phyloP scores from a whole-genome alignment of 2,113 vertebrate species.

The Sula dactylatra region DNA sequence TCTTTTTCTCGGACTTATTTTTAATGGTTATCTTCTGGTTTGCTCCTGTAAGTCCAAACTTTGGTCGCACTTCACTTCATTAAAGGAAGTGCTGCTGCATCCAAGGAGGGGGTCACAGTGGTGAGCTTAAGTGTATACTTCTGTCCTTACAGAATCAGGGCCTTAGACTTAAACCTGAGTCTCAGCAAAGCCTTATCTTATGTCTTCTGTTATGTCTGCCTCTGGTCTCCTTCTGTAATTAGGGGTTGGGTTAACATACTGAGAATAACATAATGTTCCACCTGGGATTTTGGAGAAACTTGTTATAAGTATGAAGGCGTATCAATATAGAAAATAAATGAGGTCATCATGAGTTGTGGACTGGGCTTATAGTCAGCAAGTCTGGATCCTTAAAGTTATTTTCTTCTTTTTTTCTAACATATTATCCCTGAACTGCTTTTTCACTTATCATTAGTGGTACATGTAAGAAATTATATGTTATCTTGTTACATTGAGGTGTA shows the following conservation, averaged over 20 bases:
- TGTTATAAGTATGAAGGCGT: neutral
- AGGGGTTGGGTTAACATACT: neutral
- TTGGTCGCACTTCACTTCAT: neutral
- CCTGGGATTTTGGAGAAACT: neutral
- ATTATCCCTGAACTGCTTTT: constrained; percentile 11
- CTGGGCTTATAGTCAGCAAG: neutral
- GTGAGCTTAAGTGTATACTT: neutral
- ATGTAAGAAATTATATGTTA: neutral
- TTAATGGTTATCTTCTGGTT: neutral
- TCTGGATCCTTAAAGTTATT: neutral
- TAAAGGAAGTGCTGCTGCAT: neutral
- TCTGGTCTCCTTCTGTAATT: neutral
- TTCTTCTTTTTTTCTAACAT: neutral
- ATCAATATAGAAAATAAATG: neutral
- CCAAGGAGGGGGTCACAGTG: neutral
- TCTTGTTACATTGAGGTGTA: neutral
- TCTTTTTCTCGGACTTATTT: neutral
- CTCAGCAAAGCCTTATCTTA: neutral
- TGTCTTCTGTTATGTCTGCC: neutral
- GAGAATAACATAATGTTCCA: neutral
- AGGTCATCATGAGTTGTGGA: neutral
- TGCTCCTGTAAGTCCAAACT: neutral
- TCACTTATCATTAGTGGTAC: neutral
- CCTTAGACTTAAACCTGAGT: neutral
- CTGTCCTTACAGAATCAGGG: neutral